phyloP scores from a whole-genome alignment of 2,888 invertebrate species.

The Clitarchus hookeri region DNA sequence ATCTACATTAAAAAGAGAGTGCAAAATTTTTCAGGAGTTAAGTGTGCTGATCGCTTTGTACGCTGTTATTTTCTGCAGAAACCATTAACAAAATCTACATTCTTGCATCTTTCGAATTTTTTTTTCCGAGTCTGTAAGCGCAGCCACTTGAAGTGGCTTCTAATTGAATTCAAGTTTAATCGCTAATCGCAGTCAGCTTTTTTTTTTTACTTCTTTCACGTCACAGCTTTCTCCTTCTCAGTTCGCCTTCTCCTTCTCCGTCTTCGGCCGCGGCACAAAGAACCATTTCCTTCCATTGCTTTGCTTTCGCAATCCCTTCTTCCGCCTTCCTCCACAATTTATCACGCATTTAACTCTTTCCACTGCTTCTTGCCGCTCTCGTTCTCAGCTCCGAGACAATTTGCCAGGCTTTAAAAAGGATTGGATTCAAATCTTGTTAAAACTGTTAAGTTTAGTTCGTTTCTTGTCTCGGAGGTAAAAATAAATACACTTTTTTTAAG shows the following conservation, averaged over 20 bases:
- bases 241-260: not conserved
- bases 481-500: no score
- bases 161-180: conserved; percentile 29
- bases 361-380: conserved; percentile 29
- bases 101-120: not conserved
- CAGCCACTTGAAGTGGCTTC: conserved; percentile 27
- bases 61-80: not conserved
- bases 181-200: conserved; percentile 27
- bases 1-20: no score
- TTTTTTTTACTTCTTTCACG: conserved; percentile 24
- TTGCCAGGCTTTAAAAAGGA: conserved; percentile 32
- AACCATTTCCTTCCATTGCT: conserved; percentile 11
- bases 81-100: not conserved
- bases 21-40: not conserved
- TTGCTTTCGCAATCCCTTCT: conserved; percentile 32
- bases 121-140: not conserved
- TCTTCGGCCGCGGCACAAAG: not conserved
- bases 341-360: conserved; percentile 34
- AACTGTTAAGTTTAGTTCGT: not conserved
- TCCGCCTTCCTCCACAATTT: conserved; percentile 33
- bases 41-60: not conserved
- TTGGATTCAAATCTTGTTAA: conserved; percentile 31
- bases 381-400: conserved; percentile 25
- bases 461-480: no score
- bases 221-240: conserved; percentile 4